Percentiles rank a stretch among this genome's conserved stretches.
Conservation (phyloP, 1,140 invertebrate species). For the Ostrea denselamellosa region DNA sequence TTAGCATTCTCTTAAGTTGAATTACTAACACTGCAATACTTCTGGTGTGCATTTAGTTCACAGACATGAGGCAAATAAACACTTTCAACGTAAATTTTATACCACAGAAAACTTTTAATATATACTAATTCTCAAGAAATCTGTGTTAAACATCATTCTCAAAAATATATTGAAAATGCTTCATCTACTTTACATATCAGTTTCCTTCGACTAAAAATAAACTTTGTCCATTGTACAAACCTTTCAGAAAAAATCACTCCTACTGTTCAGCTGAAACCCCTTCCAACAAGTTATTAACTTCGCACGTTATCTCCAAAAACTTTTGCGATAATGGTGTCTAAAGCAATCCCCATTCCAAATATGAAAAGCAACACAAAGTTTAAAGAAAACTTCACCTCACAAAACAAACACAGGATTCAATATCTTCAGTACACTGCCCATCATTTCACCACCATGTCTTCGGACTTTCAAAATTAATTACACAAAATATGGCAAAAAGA, state of each 20-base stretch:
- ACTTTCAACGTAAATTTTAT: background rate
- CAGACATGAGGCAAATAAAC: no score
- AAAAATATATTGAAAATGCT: background rate
- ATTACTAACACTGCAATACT: no score
- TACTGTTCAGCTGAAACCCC: background rate
- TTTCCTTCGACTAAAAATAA: background rate
- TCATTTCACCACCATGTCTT: background rate
- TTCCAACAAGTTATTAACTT: background rate
- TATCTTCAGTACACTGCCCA: background rate
- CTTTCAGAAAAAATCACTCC: background rate
- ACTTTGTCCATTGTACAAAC: background rate
- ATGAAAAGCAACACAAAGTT: conserved; percentile 26
- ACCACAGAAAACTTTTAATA: background rate
- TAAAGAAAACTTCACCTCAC: background rate
- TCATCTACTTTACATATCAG: background rate
- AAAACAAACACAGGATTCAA: conserved; percentile 7
- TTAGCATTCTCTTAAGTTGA: background rate
- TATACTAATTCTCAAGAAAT: background rate
- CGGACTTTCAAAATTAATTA: background rate
- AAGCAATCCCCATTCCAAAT: conserved; percentile 19
- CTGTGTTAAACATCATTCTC: background rate
- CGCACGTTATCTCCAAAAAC: background rate
- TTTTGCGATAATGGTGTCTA: background rate
- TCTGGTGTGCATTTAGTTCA: no score
- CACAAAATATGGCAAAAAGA: background rate